Percentiles rank a stretch among this genome's conserved stretches.
phyloP scores from a whole-genome alignment of 2,888 invertebrate genomes.

The Alloplasta piceator region DNA sequence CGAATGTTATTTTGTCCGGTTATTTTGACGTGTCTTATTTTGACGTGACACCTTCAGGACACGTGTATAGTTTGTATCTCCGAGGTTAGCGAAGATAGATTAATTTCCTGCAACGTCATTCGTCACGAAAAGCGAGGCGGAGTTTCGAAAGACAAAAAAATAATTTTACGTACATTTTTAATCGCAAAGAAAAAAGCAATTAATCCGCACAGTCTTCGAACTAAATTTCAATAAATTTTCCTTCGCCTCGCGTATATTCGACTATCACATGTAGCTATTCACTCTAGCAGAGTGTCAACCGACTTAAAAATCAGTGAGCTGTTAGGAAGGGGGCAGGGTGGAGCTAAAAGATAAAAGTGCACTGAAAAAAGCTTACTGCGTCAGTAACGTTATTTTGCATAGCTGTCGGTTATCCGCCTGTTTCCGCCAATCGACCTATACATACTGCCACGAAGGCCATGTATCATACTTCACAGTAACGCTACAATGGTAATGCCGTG shows the following conservation, averaged over 20 bases:
- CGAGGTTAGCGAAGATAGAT: background rate
- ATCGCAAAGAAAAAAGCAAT: slow-evolving; percentile 7
- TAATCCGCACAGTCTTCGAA: background rate
- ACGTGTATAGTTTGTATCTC: slow-evolving; percentile 17
- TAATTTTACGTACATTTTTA: slow-evolving; percentile 15
- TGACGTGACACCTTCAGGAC: too few species aligned
- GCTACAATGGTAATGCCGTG: too few species aligned
- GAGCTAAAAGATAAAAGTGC: background rate
- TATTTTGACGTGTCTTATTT: too few species aligned
- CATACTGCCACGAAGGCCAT: too few species aligned
- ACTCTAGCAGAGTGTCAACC: slow-evolving; percentile 11
- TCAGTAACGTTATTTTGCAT: too few species aligned
- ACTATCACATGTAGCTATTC: background rate
- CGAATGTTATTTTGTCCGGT: too few species aligned
- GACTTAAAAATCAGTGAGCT: background rate
- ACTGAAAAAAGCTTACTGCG: too few species aligned
- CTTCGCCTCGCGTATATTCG: slow-evolving; percentile 8
- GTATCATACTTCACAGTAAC: too few species aligned
- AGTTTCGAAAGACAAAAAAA: slow-evolving; percentile 1
- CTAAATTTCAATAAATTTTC: slow-evolving; percentile 4
- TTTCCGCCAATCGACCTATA: too few species aligned
- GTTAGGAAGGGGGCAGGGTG: background rate
- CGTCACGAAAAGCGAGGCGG: slow-evolving; percentile 19
- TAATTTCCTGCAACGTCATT: slow-evolving; percentile 45
- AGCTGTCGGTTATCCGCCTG: too few species aligned